These are phyloP conservation scores for Barypeithes pellucidus DNA, from an alignment of 2,888 invertebrate genomes.

Conservation along the genomic window DNA sequence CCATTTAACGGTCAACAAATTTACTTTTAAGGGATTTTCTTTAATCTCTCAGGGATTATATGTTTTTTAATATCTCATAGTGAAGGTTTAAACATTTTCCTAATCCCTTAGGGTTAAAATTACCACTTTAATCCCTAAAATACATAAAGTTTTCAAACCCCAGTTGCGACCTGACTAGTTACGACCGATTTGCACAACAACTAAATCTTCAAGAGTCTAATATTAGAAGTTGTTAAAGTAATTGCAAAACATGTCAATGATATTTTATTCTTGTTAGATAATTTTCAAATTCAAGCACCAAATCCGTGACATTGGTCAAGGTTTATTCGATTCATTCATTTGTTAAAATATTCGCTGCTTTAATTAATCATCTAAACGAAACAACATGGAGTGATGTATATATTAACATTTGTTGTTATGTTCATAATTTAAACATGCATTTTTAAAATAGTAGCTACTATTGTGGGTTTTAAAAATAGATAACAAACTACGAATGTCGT, in stretches of 20 bases:
- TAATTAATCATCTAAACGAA: background rate
- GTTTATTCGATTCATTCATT: background rate
- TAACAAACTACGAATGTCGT: background rate
- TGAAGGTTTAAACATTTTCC: too few species aligned
- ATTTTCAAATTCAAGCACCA: background rate
- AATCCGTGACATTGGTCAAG: slow-evolving; percentile 1
- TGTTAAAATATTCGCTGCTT: background rate
- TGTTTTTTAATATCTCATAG: too few species aligned
- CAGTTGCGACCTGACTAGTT: too few species aligned
- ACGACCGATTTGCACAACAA: too few species aligned
- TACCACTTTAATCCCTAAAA: too few species aligned
- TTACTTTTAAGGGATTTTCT: too few species aligned
- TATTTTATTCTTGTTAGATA: background rate
- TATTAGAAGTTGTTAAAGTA: too few species aligned
- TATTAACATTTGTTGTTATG: background rate
- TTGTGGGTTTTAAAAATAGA: slow-evolving; percentile 1
- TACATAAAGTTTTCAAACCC: too few species aligned
- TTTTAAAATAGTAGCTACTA: background rate
- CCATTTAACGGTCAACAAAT: too few species aligned
- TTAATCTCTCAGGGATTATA: too few species aligned
- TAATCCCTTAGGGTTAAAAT: too few species aligned
- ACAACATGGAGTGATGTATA: background rate
- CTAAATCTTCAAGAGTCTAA: too few species aligned
- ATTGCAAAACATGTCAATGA: background rate
- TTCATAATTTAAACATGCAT: slow-evolving; percentile 8